Evolutionary conservation across 2,888 invertebrate genomes (phyloP).

Genomic region (Amitus sp.): DNA sequence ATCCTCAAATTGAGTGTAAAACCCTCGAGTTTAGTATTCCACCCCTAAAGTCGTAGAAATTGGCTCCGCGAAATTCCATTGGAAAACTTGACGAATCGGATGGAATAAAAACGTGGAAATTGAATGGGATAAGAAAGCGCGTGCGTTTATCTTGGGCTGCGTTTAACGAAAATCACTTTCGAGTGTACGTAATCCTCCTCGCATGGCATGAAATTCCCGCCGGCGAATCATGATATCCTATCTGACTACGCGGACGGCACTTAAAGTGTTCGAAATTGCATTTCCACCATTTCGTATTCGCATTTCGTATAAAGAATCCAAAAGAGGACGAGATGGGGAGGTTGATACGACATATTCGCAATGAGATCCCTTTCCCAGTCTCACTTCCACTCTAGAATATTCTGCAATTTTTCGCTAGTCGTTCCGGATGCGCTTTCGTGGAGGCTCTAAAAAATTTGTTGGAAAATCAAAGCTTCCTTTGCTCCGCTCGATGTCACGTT

Average conservation of each 20-base stretch:
- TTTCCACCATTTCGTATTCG: slow-evolving; percentile 14
- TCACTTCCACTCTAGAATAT: too few relatives aligned
- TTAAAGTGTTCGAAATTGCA: slow-evolving; percentile 15
- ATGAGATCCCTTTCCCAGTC: too few relatives aligned
- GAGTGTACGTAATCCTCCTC: slow-evolving; percentile 9
- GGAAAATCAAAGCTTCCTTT: too few relatives aligned
- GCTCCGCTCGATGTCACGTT: too few relatives aligned
- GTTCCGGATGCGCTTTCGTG: too few relatives aligned
- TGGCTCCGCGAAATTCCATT: too few relatives aligned
- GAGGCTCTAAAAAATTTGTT: too few relatives aligned
- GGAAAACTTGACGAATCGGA: too few relatives aligned
- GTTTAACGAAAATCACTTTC: slow-evolving; percentile 24
- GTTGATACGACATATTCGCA: slow-evolving; percentile 11
- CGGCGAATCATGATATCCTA: slow-evolving; percentile 8
- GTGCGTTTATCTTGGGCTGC: slow-evolving; percentile 12
- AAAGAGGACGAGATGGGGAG: slow-evolving; percentile 5
- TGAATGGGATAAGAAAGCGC: slow-evolving; percentile 12
- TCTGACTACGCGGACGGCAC: slow-evolving; percentile 11
- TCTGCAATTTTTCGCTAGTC: too few relatives aligned
- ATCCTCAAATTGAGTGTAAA: too few relatives aligned
- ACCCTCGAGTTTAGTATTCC: too few relatives aligned
- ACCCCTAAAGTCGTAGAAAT: too few relatives aligned
- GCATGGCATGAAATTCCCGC: slow-evolving; percentile 11
- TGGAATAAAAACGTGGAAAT: slow-evolving; percentile 7
- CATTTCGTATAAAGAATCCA: slow-evolving; percentile 14